Evolutionary conservation across 23 tunicate species (phyloP).

Genomic region (Trididemnum clinides): DNA sequence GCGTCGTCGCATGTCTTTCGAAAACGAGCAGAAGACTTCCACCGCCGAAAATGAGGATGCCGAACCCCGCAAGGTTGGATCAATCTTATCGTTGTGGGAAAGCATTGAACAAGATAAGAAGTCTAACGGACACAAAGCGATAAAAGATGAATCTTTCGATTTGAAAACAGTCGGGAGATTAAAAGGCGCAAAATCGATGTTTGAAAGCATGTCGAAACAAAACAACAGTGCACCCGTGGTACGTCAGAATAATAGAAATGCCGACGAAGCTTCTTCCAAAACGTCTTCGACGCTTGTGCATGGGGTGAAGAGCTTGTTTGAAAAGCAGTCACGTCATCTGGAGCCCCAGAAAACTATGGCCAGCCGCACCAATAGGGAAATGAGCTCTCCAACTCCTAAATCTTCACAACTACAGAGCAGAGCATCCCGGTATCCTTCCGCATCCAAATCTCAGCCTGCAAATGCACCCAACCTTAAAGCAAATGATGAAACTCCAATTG

Average conservation of each 20-base stretch:
- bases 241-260: not conserved
- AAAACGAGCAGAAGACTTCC: not conserved
- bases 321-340: no score
- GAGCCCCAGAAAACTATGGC: no score
- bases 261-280: not conserved
- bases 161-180: conserved; percentile 52
- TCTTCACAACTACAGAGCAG: no score
- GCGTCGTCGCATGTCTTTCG: conserved; percentile 17
- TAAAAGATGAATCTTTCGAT: conserved; percentile 48
- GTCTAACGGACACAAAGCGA: conserved; percentile 24
- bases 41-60: not conserved
- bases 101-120: conserved; percentile 32
- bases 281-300: not conserved
- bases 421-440: no score
- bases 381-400: no score
- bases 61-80: conserved; percentile 40
- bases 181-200: conserved; percentile 87
- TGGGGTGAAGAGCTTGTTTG: conserved; percentile 30
- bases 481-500: no score
- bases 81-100: conserved; percentile 74
- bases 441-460: no score
- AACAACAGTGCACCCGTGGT: not conserved
- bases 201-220: conserved; percentile 64
- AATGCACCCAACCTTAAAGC: no score
- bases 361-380: no score